Evolutionary conservation across 2,113 vertebrate species (phyloP).

Genomic region (Tupaia chinensis): DNA sequence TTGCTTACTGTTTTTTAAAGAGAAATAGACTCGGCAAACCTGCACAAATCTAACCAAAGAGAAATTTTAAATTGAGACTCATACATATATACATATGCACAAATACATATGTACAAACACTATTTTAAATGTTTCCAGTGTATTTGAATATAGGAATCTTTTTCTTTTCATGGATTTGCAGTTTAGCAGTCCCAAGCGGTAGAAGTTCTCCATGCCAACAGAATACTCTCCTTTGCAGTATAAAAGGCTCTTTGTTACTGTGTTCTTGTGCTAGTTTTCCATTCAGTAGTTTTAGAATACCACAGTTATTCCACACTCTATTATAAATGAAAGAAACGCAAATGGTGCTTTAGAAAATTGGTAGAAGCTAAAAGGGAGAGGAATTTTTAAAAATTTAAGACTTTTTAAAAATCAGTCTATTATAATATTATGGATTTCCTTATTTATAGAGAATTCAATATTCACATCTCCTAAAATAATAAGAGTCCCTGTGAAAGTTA

Average conservation of each 20-base stretch:
- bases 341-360: neutral
- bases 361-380: neutral
- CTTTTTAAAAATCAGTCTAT: neutral
- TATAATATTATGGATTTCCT: neutral
- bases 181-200: neutral
- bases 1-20: neutral
- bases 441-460: neutral
- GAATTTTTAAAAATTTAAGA: neutral
- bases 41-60: neutral
- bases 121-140: neutral
- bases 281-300: slow-evolving; percentile 34
- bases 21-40: neutral
- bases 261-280: slow-evolving; percentile 1
- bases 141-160: slow-evolving; percentile 23
- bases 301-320: neutral
- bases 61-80: neutral
- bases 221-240: neutral
- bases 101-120: neutral
- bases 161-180: slow-evolving; percentile 36
- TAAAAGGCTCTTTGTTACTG: slow-evolving; percentile 68
- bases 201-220: slow-evolving; percentile 9
- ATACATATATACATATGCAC: neutral
- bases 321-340: neutral
- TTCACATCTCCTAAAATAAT: slow-evolving; percentile 2
- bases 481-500: neutral